Percentiles rank a stretch among this genome's conserved stretches.
These are phyloP conservation scores for Remorina albescens DNA, from an alignment of 2,797 vertebrate genomes.

Conservation along the genomic window DNA sequence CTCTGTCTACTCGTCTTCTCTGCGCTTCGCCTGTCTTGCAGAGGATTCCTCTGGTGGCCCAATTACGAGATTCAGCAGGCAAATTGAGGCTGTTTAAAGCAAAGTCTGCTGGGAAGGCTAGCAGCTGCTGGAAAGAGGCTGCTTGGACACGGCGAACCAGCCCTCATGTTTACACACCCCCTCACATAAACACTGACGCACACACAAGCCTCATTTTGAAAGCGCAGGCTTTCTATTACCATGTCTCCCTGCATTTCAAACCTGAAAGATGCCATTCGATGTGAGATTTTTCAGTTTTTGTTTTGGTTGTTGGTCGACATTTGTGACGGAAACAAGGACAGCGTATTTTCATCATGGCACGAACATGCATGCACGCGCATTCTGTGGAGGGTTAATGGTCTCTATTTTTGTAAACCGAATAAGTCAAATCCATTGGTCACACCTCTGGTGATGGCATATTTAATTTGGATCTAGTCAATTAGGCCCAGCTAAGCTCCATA, in stretches of 20 bases:
- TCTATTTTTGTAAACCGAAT: constrained; percentile 99
- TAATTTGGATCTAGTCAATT: constrained; percentile 99
- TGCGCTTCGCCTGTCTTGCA: constrained; percentile 85
- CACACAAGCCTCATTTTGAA: constrained; percentile 48
- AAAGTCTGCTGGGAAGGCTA: constrained; percentile 86
- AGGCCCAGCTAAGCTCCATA: constrained; percentile 97
- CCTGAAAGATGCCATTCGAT: constrained; percentile 54
- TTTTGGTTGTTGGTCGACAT: constrained; percentile 63
- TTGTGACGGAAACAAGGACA: constrained; percentile 58
- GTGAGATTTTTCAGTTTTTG: constrained; percentile 48
- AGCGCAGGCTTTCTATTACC: constrained; percentile 52
- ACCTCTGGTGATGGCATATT: constrained; percentile 99
- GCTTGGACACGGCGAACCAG: constrained; percentile 80
- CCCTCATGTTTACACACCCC: constrained; percentile 80
- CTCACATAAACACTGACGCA: constrained; percentile 67
- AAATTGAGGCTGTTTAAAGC: constrained; percentile 89
- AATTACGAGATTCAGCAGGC: constrained; percentile 87
- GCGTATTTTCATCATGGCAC: constrained; percentile 55
- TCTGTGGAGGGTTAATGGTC: constrained; percentile 97
- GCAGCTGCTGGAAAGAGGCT: constrained; percentile 85
- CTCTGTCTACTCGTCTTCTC: constrained; percentile 77
- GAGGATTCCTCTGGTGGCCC: constrained; percentile 88
- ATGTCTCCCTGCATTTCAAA: constrained; percentile 63
- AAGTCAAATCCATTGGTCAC: constrained; percentile 99
- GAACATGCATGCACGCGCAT: constrained; percentile 73